Evolutionary conservation across 2,113 vertebrate genomes (phyloP), one percentile per base, ranked within the genome.

Genomic region (Acanthochromis polyacanthus): DNA sequence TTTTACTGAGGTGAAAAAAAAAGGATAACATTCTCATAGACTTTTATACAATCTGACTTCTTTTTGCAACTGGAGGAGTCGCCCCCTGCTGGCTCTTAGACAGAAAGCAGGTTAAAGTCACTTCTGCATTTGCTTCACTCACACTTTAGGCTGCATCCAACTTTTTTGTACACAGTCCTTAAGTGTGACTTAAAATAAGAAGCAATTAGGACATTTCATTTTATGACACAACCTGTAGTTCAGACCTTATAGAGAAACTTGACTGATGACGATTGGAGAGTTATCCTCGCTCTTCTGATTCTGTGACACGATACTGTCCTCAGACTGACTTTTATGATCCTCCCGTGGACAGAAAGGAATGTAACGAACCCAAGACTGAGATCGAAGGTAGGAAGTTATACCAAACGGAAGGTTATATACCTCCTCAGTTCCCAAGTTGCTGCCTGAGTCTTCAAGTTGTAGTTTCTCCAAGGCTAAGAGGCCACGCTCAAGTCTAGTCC

Each of bases 381-480:
- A 15, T 0, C 94, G 95, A 14, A 90, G 59, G 68, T 58, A 90
- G 10, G 92, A 91, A 28, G 95, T 95, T 3, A 96, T 93, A 4
- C 96, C 96, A 55, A 96, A 96, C 0, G 96, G 96, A 52, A 97
- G 92, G 70, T 91, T 51, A 3, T 98, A 98, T 61, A 97, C 80
- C 5, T 94, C 80, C 0, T 84, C 88, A 14, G 75, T 0, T 0
- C 56, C 80, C 9, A 30, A 53, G 0, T 56, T 71, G 22, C 68
- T 81, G 4, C 62, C 65, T 0, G 2, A 70, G 12, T 83, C 87
- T 20, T 83, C 87, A 1, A 67, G 38, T 1, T 93, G 45, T 16
- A 36, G 68, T 20, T 92, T 65, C 20, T 90, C 93, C 94, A 92
- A 94, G 0, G 83, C 50, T 45, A 92, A 48, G 9, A 97, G 86